Evolutionary conservation across 2,113 vertebrate species (phyloP).

Genomic region (Melierax canorus): DNA sequence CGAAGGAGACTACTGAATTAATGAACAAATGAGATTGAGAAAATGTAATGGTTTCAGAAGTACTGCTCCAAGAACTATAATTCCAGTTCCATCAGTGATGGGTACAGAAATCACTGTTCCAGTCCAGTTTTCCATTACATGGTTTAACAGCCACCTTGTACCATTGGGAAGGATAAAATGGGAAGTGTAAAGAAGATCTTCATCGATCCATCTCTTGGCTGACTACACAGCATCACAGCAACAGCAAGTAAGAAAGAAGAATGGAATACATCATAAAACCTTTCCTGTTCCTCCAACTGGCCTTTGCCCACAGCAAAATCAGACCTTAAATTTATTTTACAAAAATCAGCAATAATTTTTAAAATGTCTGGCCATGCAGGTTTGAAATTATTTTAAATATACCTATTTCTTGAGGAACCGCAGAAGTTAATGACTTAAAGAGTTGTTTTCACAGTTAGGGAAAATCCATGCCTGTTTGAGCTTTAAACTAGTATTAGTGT

Average conservation of each 20-base stretch:
- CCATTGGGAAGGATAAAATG: neutral
- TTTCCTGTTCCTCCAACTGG: neutral
- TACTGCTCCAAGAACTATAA: neutral
- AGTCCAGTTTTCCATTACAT: conserved; percentile 9
- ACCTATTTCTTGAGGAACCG: conserved; percentile 26
- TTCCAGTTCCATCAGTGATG: neutral
- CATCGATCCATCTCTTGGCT: neutral
- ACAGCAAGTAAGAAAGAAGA: neutral
- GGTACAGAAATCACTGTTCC: neutral
- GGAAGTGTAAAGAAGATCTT: neutral
- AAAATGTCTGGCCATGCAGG: neutral
- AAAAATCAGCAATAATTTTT: neutral
- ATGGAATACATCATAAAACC: neutral
- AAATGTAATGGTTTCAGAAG: neutral
- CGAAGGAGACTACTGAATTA: neutral
- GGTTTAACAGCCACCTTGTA: neutral
- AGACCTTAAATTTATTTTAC: neutral
- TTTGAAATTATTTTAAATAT: conserved; percentile 60
- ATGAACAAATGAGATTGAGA: neutral
- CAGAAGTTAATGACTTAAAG: conserved; percentile 59
- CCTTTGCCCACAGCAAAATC: neutral
- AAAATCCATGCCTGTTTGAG: conserved; percentile 58
- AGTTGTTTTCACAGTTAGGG: conserved; percentile 67
- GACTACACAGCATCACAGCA: neutral
- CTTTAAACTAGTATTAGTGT: conserved; percentile 53